A percentile compares a stretch with the other conserved stretches of the same genome.
phyloP scores from a whole-genome alignment of 2,797 vertebrate genomes.

The Parambassis ranga region DNA sequence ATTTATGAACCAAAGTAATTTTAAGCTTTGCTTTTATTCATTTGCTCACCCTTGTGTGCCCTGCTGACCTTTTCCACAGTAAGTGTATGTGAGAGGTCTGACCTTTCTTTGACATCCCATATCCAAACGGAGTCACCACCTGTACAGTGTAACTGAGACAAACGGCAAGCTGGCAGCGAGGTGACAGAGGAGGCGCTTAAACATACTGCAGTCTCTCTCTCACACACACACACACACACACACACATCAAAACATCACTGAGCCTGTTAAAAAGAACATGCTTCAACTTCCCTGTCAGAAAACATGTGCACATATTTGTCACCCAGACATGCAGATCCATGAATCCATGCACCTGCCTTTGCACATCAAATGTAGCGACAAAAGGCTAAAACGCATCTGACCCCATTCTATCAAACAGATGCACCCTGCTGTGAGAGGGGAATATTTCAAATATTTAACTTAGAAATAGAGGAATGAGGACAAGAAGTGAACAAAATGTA shows the following conservation, averaged over 20 bases:
- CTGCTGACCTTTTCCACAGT: slow-evolving; percentile 36
- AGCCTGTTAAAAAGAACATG: too few species aligned
- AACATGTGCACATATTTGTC: neutral
- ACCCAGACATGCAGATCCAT: neutral
- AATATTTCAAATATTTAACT: slow-evolving; percentile 41
- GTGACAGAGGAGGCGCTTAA: neutral
- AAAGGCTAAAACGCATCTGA: slow-evolving; percentile 59
- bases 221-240: neutral
- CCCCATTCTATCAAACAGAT: slow-evolving; percentile 65
- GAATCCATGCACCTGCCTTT: neutral
- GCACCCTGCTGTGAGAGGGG: slow-evolving; percentile 9
- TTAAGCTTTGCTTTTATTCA: neutral
- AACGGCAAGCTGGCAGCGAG: slow-evolving; percentile 6
- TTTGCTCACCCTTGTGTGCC: neutral
- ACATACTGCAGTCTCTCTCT: too few species aligned
- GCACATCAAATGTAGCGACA: slow-evolving; percentile 49
- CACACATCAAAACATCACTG: neutral
- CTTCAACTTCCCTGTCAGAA: neutral
- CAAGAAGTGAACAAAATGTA: slow-evolving; percentile 7
- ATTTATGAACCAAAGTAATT: slow-evolving; percentile 7
- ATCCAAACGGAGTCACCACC: slow-evolving; percentile 22
- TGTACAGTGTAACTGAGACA: slow-evolving; percentile 21
- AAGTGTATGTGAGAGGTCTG: slow-evolving; percentile 36
- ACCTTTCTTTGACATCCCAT: slow-evolving; percentile 46
- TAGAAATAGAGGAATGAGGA: neutral